phyloP scores from a whole-genome alignment of 37 sponge, comb jelly and placozoan species.

The Haliclona indistincta region DNA sequence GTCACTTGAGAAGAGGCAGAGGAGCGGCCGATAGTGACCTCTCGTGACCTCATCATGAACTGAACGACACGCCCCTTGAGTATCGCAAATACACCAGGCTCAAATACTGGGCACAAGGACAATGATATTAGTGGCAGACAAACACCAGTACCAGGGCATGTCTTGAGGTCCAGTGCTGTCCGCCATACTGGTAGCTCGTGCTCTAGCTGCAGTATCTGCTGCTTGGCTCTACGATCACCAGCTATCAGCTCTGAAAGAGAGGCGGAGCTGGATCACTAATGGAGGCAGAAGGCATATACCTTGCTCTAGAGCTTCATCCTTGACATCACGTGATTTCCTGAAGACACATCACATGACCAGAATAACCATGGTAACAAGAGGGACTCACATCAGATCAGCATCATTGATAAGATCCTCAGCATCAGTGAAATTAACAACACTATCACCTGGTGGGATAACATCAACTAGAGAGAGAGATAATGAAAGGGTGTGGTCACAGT shows the following conservation, averaged over 20 bases:
- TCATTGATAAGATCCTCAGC: slow-evolving; percentile 74
- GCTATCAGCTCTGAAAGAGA: slow-evolving; percentile 56
- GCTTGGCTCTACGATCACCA: slow-evolving; percentile 72
- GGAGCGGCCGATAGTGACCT: slow-evolving; percentile 78
- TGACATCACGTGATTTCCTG: slow-evolving; percentile 57
- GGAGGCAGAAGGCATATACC: too few relatives aligned
- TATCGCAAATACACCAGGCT: slow-evolving; percentile 67
- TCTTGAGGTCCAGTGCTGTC: slow-evolving; percentile 48
- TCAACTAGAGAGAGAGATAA: slow-evolving; percentile 39
- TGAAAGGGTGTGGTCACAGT: not conserved
- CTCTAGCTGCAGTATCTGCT: slow-evolving; percentile 79
- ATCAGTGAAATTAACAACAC: slow-evolving; percentile 55
- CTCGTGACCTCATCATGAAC: slow-evolving; percentile 66
- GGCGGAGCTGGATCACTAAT: not conserved
- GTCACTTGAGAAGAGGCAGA: slow-evolving; percentile 66
- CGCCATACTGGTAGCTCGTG: slow-evolving; percentile 80
- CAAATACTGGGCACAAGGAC: slow-evolving; percentile 49
- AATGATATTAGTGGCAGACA: not conserved
- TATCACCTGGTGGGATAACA: slow-evolving; percentile 54
- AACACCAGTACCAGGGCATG: not conserved
- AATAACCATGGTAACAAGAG: not conserved
- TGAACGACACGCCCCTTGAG: slow-evolving; percentile 72
- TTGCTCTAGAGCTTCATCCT: slow-evolving; percentile 69
- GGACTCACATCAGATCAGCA: slow-evolving; percentile 65
- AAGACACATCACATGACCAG: not conserved